Evolutionary conservation across 2,797 vertebrate species (phyloP).

Genomic region (Coreius guichenoti): DNA sequence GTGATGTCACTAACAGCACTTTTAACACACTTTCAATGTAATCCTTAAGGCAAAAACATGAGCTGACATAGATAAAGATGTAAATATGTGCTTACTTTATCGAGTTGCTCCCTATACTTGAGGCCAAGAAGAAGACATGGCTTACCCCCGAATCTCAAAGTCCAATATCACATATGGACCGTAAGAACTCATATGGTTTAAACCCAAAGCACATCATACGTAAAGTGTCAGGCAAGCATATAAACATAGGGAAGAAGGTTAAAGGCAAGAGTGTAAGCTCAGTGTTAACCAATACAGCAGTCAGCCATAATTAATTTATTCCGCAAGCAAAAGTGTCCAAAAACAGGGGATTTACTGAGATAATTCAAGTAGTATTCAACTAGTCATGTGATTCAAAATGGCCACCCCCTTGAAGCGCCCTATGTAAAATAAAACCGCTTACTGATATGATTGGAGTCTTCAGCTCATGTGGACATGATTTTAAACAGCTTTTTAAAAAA

Average conservation of each 20-base stretch:
- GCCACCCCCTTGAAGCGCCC: background rate
- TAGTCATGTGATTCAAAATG: conserved; percentile 8
- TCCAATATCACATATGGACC: background rate
- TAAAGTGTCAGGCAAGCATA: background rate
- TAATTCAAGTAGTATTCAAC: background rate
- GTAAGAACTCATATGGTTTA: background rate
- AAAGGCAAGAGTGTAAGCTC: background rate
- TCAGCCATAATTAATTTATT: background rate
- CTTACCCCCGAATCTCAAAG: background rate
- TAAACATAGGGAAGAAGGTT: background rate
- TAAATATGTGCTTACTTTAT: conserved; percentile 9
- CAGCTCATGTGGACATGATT: background rate
- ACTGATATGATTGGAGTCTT: background rate
- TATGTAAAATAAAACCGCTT: background rate
- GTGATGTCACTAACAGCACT: conserved; percentile 15
- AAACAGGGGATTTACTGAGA: background rate
- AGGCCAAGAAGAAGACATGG: background rate
- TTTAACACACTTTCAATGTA: conserved; percentile 1
- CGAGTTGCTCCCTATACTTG: background rate
- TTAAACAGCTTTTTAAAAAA: background rate
- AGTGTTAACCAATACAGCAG: background rate
- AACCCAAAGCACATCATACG: background rate
- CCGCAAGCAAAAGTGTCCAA: background rate
- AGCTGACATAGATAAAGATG: background rate
- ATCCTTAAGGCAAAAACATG: background rate